Base-by-base conservation (phyloP, 2,113 vertebrate genomes). In the Lycocorax pyrrhopterus region DNA sequence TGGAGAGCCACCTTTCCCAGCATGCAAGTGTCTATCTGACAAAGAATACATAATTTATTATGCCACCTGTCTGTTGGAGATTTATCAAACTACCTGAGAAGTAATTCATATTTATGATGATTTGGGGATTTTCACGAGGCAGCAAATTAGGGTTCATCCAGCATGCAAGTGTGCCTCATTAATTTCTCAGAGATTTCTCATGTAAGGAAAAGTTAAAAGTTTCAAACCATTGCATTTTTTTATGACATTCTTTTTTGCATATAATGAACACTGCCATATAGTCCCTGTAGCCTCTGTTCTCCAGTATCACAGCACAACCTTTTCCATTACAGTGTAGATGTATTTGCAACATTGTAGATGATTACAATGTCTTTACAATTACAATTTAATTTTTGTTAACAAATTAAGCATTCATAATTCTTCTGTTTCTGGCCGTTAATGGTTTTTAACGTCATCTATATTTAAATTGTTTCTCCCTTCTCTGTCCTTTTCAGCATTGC, bases 401-500 rank as follows among this genome's bases (percentile, higher is more conserved):
- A 75, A 84, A 60, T 33, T 9, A 60, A 27, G 39, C 6, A 1
- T 29, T 68, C 18, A 47, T 81, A 43, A 47, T 71, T 75, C 23
- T 75, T 82, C 1, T 75, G 6, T 35, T 72, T 81, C 53, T 72
- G 49, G 8, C n/a, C 53, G 10, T 53, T 87, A 20, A 5, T 26
- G 6, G 7, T 6, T 35, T 72, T 91, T 74, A 55, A 19, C 1
- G 1, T 83, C 8, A 43, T 83, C 27, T 73, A 0, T 52, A n/a
- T 76, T 68, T 53, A 63, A 84, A 77, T 35, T 49, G 1, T 60
- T 35, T 94, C 81, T 62, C 17, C 16, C 11, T 73, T 73, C 16
- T 58, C 27, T 84, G 92, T 87, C 33, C 33, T 88, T 96, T 96
- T 75, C 81, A 99, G 99, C 76, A 93, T 97, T 77, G 88, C 96